Base-by-base conservation (phyloP, 2,888 invertebrate genomes). In the Julus scandinavius region DNA sequence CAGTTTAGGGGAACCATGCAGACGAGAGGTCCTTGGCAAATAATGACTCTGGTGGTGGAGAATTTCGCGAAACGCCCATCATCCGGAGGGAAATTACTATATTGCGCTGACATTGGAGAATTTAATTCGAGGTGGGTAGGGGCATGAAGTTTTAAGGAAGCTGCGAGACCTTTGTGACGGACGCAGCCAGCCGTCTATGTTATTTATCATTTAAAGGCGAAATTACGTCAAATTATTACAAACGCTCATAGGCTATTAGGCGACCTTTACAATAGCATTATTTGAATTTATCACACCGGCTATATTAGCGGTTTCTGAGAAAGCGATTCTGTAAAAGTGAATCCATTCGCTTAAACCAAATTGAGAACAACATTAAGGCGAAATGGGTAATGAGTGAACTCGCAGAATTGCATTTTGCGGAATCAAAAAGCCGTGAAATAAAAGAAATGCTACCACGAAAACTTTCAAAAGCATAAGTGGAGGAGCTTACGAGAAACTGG, bases 391-490 rank as follows among this genome's bases (percentile, higher is more conserved):
- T 85, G 85, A 85, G 85, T 41, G 85, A 85, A 85, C 85, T 85
- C 85, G 85, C 85, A 85, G 85, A 85, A 85, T 17, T 85, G 85
- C 45, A 85, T 85, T 85, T 41, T 29, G 85, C 85, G 45, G 85
- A 85, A 85, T 41, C 45, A 40, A 85, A 85, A 85, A 85, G 45
- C 85, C 45, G 85, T 85, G 45, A 85, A 85, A 85, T 38, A 85
- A 85, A 85, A 85, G 85, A 85, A 85, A 85, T 85, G 85, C 40
- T 85, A 85, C 85, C 13, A 40, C 85, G 85, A 85, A 85, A 85
- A 85, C 13, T 85, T 40, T 85, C 20, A 63, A 63, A 63, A 63
- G 63, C 20, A 20, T n/a, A 63, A 17, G 63, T n/a, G 63, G 20
- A 63, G 17, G 58, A 13, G 58, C 58, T 50, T 50, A 50, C 13